Evolutionary conservation across 2,888 invertebrate genomes (phyloP).

Genomic region (Cantharis flavilabris): DNA sequence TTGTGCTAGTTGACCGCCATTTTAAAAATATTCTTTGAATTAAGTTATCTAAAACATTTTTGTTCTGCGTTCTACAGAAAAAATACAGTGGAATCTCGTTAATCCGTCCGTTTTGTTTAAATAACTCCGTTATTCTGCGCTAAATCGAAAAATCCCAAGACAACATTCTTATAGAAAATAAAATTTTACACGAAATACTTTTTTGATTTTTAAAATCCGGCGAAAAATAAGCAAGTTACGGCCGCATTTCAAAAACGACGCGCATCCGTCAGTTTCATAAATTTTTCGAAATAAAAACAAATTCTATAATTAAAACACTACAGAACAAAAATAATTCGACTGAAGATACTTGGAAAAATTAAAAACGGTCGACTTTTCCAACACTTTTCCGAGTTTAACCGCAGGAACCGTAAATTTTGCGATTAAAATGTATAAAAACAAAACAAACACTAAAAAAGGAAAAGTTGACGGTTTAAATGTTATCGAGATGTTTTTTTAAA

Average conservation of each 20-base stretch:
- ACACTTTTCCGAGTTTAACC: no score
- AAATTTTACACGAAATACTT: not conserved
- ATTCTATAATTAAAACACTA: no score
- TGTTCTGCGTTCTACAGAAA: not conserved
- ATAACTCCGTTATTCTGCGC: not conserved
- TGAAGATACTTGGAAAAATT: no score
- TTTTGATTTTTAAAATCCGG: not conserved
- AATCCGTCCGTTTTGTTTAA: not conserved
- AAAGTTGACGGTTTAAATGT: no score
- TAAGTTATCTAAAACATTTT: not conserved
- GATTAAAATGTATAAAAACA: no score
- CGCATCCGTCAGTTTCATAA: not conserved
- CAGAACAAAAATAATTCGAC: no score
- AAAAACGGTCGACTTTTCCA: no score
- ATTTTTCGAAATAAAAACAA: no score
- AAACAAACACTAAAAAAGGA: no score
- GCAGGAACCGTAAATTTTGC: no score
- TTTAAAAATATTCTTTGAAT: not conserved
- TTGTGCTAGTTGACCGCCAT: not conserved
- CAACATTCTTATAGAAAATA: not conserved
- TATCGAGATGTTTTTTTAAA: no score
- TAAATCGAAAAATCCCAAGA: not conserved
- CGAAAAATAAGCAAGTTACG: not conserved
- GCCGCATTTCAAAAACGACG: not conserved
- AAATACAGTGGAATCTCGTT: not conserved